Percentiles rank a stretch among this genome's conserved stretches.
Conservation (phyloP, 1,140 invertebrate species). For the Drosophila equinoxialis region DNA sequence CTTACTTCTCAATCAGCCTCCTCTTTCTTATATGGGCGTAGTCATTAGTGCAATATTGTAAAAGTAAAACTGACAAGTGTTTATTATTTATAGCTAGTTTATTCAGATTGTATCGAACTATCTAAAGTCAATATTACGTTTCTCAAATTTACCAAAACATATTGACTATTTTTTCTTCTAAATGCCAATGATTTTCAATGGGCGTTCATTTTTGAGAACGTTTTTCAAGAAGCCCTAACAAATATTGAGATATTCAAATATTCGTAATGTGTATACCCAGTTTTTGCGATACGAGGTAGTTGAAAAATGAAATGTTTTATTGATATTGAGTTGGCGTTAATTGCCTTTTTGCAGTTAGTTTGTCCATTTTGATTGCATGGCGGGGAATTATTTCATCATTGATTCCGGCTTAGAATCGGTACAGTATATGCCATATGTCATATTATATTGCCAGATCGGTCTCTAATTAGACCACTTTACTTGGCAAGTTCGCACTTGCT, state of each 20-base stretch:
- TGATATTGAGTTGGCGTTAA: conserved; percentile 50
- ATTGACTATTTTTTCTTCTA: no score
- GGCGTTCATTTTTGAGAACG: neutral
- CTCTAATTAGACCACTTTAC: conserved; percentile 44
- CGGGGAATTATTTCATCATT: conserved; percentile 15
- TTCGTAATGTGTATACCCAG: neutral
- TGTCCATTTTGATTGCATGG: conserved; percentile 17
- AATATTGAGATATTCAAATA: neutral
- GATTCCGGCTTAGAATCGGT: neutral
- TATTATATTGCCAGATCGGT: conserved; percentile 8
- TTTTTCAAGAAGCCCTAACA: neutral
- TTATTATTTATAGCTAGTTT: neutral
- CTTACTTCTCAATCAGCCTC: neutral
- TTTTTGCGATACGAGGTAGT: neutral
- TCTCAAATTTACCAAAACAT: neutral
- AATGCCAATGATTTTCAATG: neutral
- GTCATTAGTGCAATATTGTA: neutral
- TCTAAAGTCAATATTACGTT: neutral
- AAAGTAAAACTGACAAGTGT: neutral
- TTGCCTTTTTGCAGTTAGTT: conserved; percentile 24
- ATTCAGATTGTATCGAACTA: neutral
- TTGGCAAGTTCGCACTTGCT: conserved; percentile 48
- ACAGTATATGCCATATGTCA: neutral
- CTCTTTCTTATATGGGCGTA: neutral
- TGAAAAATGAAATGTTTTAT: conserved; percentile 42